Base-by-base conservation (phyloP, 2,797 vertebrate species). In the Melanotaenia trifasciata region DNA sequence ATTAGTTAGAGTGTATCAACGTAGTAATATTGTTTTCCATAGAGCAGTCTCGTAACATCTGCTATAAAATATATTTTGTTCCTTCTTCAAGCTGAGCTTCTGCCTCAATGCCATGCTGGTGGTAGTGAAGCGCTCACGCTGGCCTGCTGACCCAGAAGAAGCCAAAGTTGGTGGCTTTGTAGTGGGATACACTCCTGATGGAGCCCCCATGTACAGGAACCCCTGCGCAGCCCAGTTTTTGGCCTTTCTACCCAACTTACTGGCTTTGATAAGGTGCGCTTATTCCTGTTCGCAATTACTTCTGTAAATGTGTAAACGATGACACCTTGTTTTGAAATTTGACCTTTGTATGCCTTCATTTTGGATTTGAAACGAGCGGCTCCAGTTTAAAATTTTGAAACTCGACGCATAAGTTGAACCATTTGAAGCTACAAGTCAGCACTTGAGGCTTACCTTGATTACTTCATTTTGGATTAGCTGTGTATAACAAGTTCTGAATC, bases 141-240 rank as follows among this genome's bases (percentile, higher is more conserved):
- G 97, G 96, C 98, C 98, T 63, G 83, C 91, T 32, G 94, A 97
- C 74, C 66, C 94, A 45, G 96, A 98, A 80, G 96, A 97, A 80
- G 98, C 98, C 1, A 96, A 96, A 83, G 93, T 96, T 62, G 98
- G 98, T 54, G 97, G 96, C 32, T 99, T 98, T 36, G 89, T 99
- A 62, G 90, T 95, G 81, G 95, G 96, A 58, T 95, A 93, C 87
- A 92, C 92, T 10, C 73, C 95, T 3, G 84, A 88, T 24, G 97
- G 97, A 84, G 92, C 87, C 58, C 95, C 97, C 26, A 83, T 98
- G 84, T 97, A 95, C 92, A 96, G 96, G 74, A 99, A 98, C 90
- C 96, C 98, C 61, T 97, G 95, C 87, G 93, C 95, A 3, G 90
- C 95, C 72, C 95, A 96, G 70, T 93, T 99, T 82, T 91, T 96